Evolutionary conservation across 2,797 vertebrate species (phyloP).

Genomic region (Mormyrops attenuatus): DNA sequence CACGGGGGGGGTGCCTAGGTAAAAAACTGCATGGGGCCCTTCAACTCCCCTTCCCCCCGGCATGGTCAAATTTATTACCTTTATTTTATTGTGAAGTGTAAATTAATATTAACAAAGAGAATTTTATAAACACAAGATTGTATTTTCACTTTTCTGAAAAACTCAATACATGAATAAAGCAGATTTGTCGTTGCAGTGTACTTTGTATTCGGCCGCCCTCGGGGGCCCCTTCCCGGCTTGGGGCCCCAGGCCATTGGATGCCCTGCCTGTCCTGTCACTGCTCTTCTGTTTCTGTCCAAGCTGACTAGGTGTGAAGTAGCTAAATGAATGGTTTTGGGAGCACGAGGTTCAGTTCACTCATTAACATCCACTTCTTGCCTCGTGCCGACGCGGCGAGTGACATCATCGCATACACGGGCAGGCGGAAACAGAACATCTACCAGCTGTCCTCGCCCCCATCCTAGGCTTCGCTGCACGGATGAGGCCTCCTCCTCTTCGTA

Average conservation of each 20-base stretch:
- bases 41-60: not conserved
- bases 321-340: not conserved
- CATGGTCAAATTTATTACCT: not conserved
- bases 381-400: not conserved
- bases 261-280: not conserved
- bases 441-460: not conserved
- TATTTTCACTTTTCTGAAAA: not conserved
- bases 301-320: not conserved
- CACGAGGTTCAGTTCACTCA: not conserved
- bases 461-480: not conserved
- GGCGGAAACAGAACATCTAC: not conserved
- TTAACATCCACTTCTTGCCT: not conserved
- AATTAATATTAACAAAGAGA: not conserved
- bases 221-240: not conserved
- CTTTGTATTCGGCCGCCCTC: not conserved
- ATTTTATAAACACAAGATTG: not conserved
- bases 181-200: not conserved
- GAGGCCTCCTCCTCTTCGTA: slow-evolving; percentile 8
- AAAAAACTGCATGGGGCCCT: not conserved
- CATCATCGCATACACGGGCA: not conserved
- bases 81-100: not conserved
- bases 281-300: not conserved
- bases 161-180: not conserved
- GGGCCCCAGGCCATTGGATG: not conserved
- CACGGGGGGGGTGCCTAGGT: not conserved